Base-by-base conservation (phyloP, 1,140 invertebrate genomes). In the Caerostris extrusa region DNA sequence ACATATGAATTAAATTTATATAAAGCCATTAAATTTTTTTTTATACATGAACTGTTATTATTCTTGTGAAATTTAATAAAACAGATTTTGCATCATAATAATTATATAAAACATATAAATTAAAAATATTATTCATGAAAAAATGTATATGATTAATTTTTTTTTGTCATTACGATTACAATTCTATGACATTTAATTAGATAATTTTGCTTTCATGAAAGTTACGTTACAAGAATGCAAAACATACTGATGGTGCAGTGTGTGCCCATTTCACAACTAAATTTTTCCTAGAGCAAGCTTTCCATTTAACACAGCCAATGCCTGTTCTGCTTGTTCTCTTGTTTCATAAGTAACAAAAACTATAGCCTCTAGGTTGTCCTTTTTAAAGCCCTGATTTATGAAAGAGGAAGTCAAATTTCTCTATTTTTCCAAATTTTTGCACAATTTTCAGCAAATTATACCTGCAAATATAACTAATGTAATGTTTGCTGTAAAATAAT, bases 351-450 rank as follows among this genome's bases (percentile, higher is more conserved):
- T 99, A 55, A 98, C 98, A 96, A 99, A n/a, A 99, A 60, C 98
- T 98, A 96, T 99, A 99, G n/a, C 98, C 98, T 95, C 98, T 96
- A 1, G 98, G 98, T 95, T 98, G 98, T 77, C 98, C 98, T 95
- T 97, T 97, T 95, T 98, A 97, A 86, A 98, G 98, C 90, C 98
- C 98, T 94, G 97, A 97, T 95, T 98, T 98, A 96, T 99, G 98
- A 96, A 98, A 99, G 89, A 99, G 97, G 96, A 99, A 97, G 96
- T 99, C 98, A 97, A 99, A 99, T 97, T 98, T 98, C 96, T 98
- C 98, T 95, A 99, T 98, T 95, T 97, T 96, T 95, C 98, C 98
- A 97, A 98, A 97, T 97, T 98, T 98, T 97, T 98, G 98, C 96
- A 98, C 97, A 96, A 99, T 97, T 98, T 99, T 99, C 96, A 99